Percentiles rank a stretch among this genome's conserved stretches.
phyloP scores from a whole-genome alignment of 2,113 vertebrate genomes.

The Amblyornis subalaris region DNA sequence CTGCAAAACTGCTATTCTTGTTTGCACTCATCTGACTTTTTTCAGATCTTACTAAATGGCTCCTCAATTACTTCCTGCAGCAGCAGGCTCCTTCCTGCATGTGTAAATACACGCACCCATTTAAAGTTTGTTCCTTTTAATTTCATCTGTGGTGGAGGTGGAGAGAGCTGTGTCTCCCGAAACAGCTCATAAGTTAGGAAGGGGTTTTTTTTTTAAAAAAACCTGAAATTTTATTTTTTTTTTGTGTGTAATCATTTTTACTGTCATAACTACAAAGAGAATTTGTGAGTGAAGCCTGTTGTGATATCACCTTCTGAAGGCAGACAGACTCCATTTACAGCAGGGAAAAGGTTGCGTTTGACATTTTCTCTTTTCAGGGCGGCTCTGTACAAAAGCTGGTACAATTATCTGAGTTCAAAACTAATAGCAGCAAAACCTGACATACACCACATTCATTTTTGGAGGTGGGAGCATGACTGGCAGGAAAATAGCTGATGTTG shows the following conservation, averaged over 20 bases:
- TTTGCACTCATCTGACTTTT: accelerated
- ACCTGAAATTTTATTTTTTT: not conserved
- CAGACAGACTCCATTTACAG: not conserved
- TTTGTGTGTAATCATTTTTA: not conserved
- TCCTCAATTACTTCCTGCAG: not conserved
- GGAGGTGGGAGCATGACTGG: conserved; percentile 7
- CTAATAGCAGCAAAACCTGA: not conserved
- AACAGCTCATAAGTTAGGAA: not conserved
- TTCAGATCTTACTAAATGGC: not conserved
- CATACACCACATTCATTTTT: not conserved
- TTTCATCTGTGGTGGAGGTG: not conserved
- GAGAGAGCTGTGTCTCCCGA: not conserved
- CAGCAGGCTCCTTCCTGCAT: not conserved
- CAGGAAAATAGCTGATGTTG: conserved; percentile 21
- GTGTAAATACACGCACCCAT: not conserved
- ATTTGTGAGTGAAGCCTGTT: not conserved
- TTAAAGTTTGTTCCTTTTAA: not conserved
- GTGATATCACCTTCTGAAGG: not conserved
- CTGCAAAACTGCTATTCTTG: not conserved
- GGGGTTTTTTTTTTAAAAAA: not conserved
- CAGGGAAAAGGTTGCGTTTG: not conserved
- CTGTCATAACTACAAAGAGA: not conserved
- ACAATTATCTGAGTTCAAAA: conserved; percentile 24
- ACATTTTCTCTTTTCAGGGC: conserved; percentile 12
- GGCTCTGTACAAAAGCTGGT: not conserved